Evolutionary conservation across 2,888 invertebrate genomes (phyloP).

Genomic region (Petrophora chlorosata): DNA sequence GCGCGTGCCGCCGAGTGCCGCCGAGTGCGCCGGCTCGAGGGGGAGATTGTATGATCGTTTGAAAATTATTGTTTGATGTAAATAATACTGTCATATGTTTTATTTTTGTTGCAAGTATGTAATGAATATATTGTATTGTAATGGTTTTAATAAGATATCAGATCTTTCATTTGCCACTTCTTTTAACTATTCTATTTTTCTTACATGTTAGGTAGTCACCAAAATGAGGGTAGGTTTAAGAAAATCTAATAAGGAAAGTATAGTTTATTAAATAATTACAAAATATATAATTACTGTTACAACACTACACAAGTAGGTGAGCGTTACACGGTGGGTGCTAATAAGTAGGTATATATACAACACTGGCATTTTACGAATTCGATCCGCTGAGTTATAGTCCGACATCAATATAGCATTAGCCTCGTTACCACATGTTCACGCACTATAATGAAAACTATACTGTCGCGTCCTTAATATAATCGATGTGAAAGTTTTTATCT

Average conservation of each 20-base stretch:
- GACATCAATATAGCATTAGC: constrained; percentile 10
- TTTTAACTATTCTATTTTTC: not conserved
- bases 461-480: too few species aligned
- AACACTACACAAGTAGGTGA: constrained; percentile 39
- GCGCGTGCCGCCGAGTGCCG: constrained; percentile 8
- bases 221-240: not conserved
- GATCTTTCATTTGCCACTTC: constrained; percentile 2
- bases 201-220: too few species aligned
- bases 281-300: too few species aligned
- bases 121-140: constrained; percentile 36
- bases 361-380: constrained; percentile 1
- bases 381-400: constrained; percentile 4
- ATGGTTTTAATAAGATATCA: constrained; percentile 30
- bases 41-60: constrained; percentile 41
- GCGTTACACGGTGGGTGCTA: constrained; percentile 67
- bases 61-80: constrained; percentile 39
- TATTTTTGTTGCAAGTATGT: constrained; percentile 37
- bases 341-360: constrained; percentile 49
- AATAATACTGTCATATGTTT: constrained; percentile 47
- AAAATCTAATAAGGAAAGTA: not conserved
- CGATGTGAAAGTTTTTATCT: not conserved
- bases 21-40: constrained; percentile 28
- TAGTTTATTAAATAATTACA: not conserved
- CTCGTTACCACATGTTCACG: constrained; percentile 7
- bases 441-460: too few species aligned